A percentile compares a stretch with the other conserved stretches of the same genome.
phyloP scores from a whole-genome alignment of 2,888 invertebrate genomes.

The Phortica okadai region DNA sequence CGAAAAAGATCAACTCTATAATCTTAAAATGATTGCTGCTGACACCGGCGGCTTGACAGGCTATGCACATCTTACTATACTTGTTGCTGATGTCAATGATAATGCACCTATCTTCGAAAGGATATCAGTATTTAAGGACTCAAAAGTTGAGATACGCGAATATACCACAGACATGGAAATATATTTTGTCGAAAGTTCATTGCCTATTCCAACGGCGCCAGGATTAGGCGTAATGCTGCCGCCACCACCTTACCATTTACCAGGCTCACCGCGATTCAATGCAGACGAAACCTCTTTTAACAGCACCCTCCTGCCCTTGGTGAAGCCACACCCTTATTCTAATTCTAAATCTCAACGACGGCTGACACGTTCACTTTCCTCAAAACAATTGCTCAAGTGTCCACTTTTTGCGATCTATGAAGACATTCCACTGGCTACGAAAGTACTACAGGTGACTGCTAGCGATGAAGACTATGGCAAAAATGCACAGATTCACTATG shows the following conservation, averaged over 20 bases:
- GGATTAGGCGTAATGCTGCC: slow-evolving; percentile 56
- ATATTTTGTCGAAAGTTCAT: slow-evolving; percentile 73
- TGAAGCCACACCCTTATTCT: slow-evolving; percentile 44
- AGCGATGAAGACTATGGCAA: slow-evolving; percentile 84
- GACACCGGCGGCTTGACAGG: slow-evolving; percentile 87
- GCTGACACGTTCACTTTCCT: slow-evolving; percentile 47
- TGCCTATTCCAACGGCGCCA: slow-evolving; percentile 51
- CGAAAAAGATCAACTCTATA: slow-evolving; percentile 83
- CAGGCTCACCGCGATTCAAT: slow-evolving; percentile 72
- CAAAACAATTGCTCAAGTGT: slow-evolving; percentile 71
- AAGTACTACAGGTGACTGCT: slow-evolving; percentile 83
- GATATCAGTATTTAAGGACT: slow-evolving; percentile 83
- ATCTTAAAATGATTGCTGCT: slow-evolving; percentile 84
- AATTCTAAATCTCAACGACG: slow-evolving; percentile 57
- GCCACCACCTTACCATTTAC: slow-evolving; percentile 69
- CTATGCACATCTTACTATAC: slow-evolving; percentile 84
- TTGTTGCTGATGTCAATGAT: slow-evolving; percentile 88
- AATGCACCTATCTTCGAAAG: slow-evolving; percentile 85
- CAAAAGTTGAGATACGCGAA: slow-evolving; percentile 82
- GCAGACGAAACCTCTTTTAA: slow-evolving; percentile 49
- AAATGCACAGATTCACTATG: slow-evolving; percentile 85
- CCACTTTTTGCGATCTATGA: slow-evolving; percentile 85
- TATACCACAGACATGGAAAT: slow-evolving; percentile 79
- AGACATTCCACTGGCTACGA: slow-evolving; percentile 83
- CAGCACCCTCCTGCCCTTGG: slow-evolving; percentile 16